phyloP scores from a whole-genome alignment of 2,888 invertebrate genomes.

The Xestia sexstrigata region DNA sequence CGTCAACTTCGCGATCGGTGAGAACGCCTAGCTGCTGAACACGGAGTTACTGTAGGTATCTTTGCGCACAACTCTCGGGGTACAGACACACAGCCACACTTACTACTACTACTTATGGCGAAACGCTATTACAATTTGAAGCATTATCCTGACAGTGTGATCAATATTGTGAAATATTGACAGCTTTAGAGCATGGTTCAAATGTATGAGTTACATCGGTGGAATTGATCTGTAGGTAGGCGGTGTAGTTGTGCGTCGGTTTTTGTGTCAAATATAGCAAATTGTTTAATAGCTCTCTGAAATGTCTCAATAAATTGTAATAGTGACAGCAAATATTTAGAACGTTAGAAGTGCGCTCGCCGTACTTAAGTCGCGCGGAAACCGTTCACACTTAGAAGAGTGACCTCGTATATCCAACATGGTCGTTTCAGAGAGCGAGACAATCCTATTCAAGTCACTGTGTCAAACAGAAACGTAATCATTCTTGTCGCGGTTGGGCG shows the following conservation, averaged over 20 bases:
- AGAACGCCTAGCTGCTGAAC: background rate
- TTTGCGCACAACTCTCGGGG: background rate
- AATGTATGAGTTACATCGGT: background rate
- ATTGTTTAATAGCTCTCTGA: background rate
- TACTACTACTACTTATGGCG: background rate
- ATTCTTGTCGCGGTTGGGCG: background rate
- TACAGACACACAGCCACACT: background rate
- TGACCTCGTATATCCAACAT: background rate
- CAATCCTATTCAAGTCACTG: background rate
- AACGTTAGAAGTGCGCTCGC: background rate
- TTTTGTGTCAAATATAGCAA: background rate
- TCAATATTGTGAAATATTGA: background rate
- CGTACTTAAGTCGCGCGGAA: background rate
- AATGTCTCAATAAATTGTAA: background rate
- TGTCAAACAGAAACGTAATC: background rate
- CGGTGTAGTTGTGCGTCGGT: background rate
- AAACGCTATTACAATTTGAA: background rate
- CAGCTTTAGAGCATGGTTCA: background rate
- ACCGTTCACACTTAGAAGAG: background rate
- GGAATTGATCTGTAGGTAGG: background rate
- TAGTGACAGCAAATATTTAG: background rate
- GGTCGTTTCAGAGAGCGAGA: background rate
- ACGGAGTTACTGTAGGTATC: conserved; percentile 21
- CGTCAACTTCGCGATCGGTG: background rate
- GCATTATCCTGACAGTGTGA: background rate